A percentile compares a stretch with the other conserved stretches of the same genome.
These are phyloP conservation scores for Dicyrtoma fusca DNA, from an alignment of 2,888 invertebrate species.

Conservation along the genomic window DNA sequence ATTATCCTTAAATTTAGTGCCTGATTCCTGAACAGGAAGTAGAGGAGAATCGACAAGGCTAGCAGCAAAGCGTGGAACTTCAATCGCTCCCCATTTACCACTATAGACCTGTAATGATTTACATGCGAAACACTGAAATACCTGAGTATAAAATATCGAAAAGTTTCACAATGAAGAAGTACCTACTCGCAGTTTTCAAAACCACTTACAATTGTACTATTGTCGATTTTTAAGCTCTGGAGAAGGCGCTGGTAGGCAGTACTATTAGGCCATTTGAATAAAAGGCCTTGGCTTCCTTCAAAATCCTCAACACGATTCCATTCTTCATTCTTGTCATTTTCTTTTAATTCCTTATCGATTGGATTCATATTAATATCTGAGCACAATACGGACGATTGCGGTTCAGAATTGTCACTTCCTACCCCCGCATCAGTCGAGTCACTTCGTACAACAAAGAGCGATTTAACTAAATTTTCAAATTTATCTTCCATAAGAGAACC, in stretches of 20 bases:
- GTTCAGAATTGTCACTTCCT: background rate
- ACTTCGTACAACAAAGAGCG: constrained; percentile 22
- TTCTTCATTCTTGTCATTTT: constrained; percentile 22
- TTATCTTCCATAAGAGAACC: background rate
- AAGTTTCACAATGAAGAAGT: constrained; percentile 12
- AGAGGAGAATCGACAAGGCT: constrained; percentile 50
- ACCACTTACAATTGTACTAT: constrained; percentile 48
- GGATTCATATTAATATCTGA: constrained; percentile 8
- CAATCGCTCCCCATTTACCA: constrained; percentile 52
- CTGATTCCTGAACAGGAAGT: constrained; percentile 38
- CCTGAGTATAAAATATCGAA: background rate
- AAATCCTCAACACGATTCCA: constrained; percentile 53
- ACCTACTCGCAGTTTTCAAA: background rate
- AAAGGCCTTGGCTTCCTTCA: constrained; percentile 51
- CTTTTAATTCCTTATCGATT: constrained; percentile 46
- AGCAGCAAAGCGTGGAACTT: constrained; percentile 54
- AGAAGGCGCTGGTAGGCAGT: constrained; percentile 46
- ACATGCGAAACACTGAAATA: too few species aligned
- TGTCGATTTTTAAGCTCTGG: constrained; percentile 50
- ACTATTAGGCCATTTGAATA: constrained; percentile 52
- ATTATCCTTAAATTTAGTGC: background rate
- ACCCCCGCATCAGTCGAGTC: background rate
- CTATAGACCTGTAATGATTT: constrained; percentile 43
- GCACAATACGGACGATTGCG: background rate
- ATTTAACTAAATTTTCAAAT: constrained; percentile 26